Percentiles rank a stretch among this genome's conserved stretches.
Evolutionary conservation across 2,113 vertebrate genomes (phyloP).

Genomic region (Crocuta crocuta): DNA sequence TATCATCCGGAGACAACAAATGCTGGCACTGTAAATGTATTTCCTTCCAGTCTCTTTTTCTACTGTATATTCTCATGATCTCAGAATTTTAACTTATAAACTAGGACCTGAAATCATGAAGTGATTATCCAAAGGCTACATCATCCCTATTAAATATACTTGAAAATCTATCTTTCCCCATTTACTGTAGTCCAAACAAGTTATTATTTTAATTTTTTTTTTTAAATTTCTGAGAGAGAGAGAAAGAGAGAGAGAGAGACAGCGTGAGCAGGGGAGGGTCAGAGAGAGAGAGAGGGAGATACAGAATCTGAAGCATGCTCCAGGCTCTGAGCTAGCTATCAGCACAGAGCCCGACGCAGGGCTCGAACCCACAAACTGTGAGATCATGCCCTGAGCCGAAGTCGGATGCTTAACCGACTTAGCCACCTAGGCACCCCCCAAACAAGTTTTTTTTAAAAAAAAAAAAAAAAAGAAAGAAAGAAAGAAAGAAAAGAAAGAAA

Average conservation of each 20-base stretch:
- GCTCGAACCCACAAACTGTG: too few species aligned
- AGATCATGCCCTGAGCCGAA: too few species aligned
- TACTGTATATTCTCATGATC: background rate
- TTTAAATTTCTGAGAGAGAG: too few species aligned
- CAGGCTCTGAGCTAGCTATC: too few species aligned
- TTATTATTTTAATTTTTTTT: too few species aligned
- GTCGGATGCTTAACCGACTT: too few species aligned
- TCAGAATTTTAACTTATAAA: background rate
- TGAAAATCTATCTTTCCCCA: background rate
- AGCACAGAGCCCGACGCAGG: too few species aligned
- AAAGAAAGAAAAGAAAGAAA: constrained; percentile 7
- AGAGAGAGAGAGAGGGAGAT: too few species aligned
- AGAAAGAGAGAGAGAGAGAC: too few species aligned
- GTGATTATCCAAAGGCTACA: background rate
- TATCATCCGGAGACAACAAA: background rate
- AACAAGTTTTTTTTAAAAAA: background rate
- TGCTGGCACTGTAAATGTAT: background rate
- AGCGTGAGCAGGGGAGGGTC: too few species aligned
- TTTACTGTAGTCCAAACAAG: background rate
- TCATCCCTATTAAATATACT: background rate
- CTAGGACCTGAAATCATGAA: background rate
- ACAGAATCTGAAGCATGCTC: too few species aligned
- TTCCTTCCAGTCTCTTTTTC: background rate
- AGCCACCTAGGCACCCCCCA: too few species aligned
- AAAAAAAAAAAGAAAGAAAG: background rate